Evolutionary conservation across 2,888 invertebrate genomes (phyloP), one percentile per base, ranked within the genome.

Genomic region (Meteorus cinctellus): DNA sequence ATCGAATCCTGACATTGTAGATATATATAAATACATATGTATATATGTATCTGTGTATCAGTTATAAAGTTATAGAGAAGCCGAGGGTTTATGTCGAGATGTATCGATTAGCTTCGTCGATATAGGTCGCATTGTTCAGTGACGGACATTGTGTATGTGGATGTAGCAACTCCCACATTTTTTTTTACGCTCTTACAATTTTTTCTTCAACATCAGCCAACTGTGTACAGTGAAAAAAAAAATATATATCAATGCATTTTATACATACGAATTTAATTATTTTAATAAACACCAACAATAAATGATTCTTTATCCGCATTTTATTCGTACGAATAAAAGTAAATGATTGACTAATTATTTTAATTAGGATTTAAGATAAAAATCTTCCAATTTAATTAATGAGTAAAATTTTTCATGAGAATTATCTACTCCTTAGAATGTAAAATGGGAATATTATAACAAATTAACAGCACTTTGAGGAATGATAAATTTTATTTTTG

Each of bases 141-240:
- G 85, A 85, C 82, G 82, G 83, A 83, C 85, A 84, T 84, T 84
- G 82, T 83, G 12, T 12, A 8, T 10, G 41, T 41, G 12, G 12
- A 8, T 41, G 41, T 12, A 41, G 12, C 12, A 41, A 55, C 51
- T 65, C 27, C 34, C 59, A 48, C 65, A 41, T 67, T 41, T 48
- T 48, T 48, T 48, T 48, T n/a, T n/a, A 3, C 14, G 0, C n/a
- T n/a, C n/a, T 41, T 48, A 48, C n/a, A 48, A 48, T 48, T 48
- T n/a, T 16, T 16, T 48, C 4, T 48, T 48, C n/a, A 41, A 41
- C 41, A 8, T 41, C 41, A 41, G 10, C 41, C 41, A 41, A 12
- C 12, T 12, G 41, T 2, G 1, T 41, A 41, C 41, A n/a, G 4
- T n/a, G 16, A 48, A 48, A 48, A n/a, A n/a, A n/a, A n/a, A 48